Conservation (phyloP, 2,797 vertebrate species). For the Pseudochirops corinnae region DNA sequence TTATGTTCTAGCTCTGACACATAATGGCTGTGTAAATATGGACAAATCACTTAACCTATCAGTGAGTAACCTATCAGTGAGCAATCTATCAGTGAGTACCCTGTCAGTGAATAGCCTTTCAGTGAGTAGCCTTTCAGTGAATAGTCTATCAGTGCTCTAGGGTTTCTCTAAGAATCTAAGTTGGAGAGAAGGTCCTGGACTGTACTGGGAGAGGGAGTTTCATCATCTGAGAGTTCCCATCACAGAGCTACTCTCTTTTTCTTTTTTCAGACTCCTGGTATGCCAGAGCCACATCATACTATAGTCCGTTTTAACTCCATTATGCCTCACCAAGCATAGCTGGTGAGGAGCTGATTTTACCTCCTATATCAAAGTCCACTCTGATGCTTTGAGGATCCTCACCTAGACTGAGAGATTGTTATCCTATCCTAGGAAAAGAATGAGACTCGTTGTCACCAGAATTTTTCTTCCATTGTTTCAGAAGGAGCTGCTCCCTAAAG, state of each 20-base stretch:
- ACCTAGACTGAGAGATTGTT: neutral
- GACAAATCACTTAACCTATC: neutral
- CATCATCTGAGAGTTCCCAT: neutral
- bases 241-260: neutral
- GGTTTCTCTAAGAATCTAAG: neutral
- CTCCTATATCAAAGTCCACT: neutral
- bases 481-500: conserved; percentile 80
- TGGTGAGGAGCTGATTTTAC: neutral
- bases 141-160: neutral
- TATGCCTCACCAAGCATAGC: conserved; percentile 2
- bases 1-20: neutral
- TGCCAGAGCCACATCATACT: neutral
- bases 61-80: neutral
- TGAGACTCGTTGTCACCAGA: neutral
- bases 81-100: too few species aligned
- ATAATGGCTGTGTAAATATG: neutral
- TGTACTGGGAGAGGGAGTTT: neutral
- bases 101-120: too few species aligned
- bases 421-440: neutral
- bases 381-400: neutral
- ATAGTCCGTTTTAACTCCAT: neutral
- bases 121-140: too few species aligned
- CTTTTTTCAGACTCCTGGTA: neutral
- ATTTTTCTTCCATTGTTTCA: conserved; percentile 73
- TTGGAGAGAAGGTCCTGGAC: neutral